Percentiles rank a stretch among this genome's conserved stretches.
phyloP scores from a whole-genome alignment of 1,140 invertebrate genomes.

The Lasioglossum albipes region DNA sequence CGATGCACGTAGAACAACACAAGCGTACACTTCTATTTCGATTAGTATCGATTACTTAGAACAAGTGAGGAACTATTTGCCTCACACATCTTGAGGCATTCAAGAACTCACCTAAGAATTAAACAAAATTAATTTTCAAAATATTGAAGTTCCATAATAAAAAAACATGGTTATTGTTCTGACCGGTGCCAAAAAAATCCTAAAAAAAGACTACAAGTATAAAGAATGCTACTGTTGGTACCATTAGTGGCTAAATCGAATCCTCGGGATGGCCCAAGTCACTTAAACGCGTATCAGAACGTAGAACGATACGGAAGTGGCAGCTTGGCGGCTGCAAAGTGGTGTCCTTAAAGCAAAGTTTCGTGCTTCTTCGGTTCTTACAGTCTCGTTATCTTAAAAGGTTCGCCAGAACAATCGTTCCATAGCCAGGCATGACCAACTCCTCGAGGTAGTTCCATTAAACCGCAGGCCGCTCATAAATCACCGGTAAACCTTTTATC shows the following conservation, averaged over 20 bases:
- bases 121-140: too few relatives aligned
- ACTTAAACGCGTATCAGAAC: slow-evolving; percentile 21
- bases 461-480: slow-evolving; percentile 26
- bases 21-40: too few relatives aligned
- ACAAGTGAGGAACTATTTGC: too few relatives aligned
- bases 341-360: background rate
- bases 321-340: background rate
- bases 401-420: slow-evolving; percentile 24
- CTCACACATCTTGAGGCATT: too few relatives aligned
- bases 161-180: too few relatives aligned
- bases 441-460: slow-evolving; percentile 36
- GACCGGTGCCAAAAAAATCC: background rate
- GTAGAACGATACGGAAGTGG: background rate
- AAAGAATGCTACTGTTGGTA: background rate
- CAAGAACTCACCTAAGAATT: too few relatives aligned
- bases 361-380: background rate
- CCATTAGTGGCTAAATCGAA: background rate
- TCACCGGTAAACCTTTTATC: slow-evolving; percentile 48
- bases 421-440: background rate
- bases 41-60: too few relatives aligned
- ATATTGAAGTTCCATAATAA: too few relatives aligned
- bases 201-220: too few relatives aligned
- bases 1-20: too few relatives aligned
- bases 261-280: background rate
- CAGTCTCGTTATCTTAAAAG: slow-evolving; percentile 29